These are phyloP conservation scores for Pollenia griseotomentosa DNA, from an alignment of 2,888 invertebrate species.

Conservation along the genomic window DNA sequence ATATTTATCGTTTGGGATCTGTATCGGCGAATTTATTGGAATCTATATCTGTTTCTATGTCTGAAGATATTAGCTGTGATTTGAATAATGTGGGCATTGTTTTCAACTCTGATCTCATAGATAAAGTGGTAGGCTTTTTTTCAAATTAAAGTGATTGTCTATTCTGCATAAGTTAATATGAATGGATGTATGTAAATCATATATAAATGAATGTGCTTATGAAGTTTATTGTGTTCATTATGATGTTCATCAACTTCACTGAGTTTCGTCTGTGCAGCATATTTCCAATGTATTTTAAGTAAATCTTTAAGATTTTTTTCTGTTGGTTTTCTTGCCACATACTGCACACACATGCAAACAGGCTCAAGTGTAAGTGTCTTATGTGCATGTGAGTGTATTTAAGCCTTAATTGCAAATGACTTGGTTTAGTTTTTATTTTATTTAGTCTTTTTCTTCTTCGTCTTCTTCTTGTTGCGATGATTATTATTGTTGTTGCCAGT, in stretches of 20 bases:
- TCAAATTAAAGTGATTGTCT: conserved; percentile 12
- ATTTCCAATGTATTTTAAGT: conserved; percentile 22
- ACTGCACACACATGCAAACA: not conserved
- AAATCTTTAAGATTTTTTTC: conserved; percentile 53
- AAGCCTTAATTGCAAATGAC: conserved; percentile 70
- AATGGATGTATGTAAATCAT: too few relatives aligned
- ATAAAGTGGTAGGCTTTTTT: not conserved
- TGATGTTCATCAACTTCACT: conserved; percentile 65
- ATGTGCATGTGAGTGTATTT: conserved; percentile 38
- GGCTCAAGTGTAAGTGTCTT: not conserved
- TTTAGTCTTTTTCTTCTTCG: not conserved
- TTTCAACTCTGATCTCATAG: not conserved
- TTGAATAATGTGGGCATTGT: not conserved
- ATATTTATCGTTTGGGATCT: too few relatives aligned
- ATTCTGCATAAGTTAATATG: not conserved
- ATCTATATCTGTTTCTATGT: too few relatives aligned
- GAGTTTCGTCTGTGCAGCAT: conserved; percentile 31
- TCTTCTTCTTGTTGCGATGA: conserved; percentile 35
- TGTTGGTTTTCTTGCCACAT: conserved; percentile 35
- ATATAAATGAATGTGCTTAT: conserved; percentile 2
- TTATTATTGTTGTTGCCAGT: conserved; percentile 31
- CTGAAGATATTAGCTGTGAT: too few relatives aligned
- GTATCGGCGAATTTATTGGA: too few relatives aligned
- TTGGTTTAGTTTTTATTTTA: conserved; percentile 65
- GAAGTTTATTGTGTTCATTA: conserved; percentile 61